Evolutionary conservation across 1,140 invertebrate genomes (phyloP).

Genomic region (Vanessa atalanta): DNA sequence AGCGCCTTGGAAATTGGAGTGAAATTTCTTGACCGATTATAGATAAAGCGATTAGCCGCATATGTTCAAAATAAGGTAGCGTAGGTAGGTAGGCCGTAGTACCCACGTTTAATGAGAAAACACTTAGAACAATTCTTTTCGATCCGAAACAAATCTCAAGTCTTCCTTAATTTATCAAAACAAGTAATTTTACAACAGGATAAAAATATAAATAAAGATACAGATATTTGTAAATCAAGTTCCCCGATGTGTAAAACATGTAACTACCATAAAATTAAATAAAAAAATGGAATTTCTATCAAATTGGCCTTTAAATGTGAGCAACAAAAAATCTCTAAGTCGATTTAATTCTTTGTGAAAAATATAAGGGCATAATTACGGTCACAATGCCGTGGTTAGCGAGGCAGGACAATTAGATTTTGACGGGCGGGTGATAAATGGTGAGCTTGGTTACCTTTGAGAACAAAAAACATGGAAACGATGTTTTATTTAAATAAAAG

Average conservation of each 20-base stretch:
- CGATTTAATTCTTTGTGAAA: constrained; percentile 67
- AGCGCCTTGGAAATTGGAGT: background rate
- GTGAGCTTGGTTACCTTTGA: constrained; percentile 57
- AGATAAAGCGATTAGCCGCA: constrained; percentile 11
- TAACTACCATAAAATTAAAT: constrained; percentile 12
- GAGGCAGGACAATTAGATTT: constrained; percentile 77
- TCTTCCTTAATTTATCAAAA: background rate
- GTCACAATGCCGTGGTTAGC: constrained; percentile 74
- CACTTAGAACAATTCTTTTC: background rate
- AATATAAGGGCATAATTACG: constrained; percentile 77
- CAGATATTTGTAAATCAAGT: too few relatives aligned
- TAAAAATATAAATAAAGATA: too few relatives aligned
- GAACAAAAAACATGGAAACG: constrained; percentile 45
- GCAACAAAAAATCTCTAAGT: constrained; percentile 61
- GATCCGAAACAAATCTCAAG: background rate
- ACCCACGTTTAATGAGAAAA: background rate
- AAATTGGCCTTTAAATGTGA: constrained; percentile 57
- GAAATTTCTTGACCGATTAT: constrained; percentile 7
- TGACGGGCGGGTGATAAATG: constrained; percentile 77
- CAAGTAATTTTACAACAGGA: too few relatives aligned
- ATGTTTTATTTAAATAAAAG: constrained; percentile 17
- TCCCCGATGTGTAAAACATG: background rate
- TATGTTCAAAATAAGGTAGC: background rate
- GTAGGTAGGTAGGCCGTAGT: too few relatives aligned
- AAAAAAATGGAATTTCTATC: constrained; percentile 56